Percentiles rank a stretch among this genome's conserved stretches.
Conservation (phyloP, 2,797 vertebrate genomes). For the Dermochelys coriacea region DNA sequence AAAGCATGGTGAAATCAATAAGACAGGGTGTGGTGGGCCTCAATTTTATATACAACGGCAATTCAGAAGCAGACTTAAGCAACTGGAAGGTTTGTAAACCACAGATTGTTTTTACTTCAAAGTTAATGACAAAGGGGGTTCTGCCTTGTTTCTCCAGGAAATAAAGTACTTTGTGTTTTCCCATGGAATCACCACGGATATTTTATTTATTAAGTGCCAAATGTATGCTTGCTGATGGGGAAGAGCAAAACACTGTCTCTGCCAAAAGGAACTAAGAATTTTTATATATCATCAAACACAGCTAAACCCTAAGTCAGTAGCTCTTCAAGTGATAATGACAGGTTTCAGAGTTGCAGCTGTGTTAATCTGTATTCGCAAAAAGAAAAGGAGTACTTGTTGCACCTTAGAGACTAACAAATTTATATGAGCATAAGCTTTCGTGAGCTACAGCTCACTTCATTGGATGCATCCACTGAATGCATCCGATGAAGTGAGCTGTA, state of each 20-base stretch:
- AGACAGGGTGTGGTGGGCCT: background rate
- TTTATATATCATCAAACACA: background rate
- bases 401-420: too few species aligned
- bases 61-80: background rate
- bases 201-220: constrained; percentile 40
- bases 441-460: too few species aligned
- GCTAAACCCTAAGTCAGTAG: background rate
- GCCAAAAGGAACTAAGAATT: background rate
- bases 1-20: background rate
- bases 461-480: too few species aligned
- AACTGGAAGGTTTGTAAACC: constrained; percentile 12
- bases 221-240: background rate
- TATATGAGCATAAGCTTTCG: too few species aligned
- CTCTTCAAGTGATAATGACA: background rate
- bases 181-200: background rate
- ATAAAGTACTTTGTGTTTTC: background rate
- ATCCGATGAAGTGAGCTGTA: too few species aligned
- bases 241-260: background rate
- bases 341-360: too few species aligned
- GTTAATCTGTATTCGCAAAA: too few species aligned
- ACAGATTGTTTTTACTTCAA: background rate
- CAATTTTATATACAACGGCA: background rate
- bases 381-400: too few species aligned
- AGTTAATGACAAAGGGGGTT: background rate
- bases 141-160: background rate